Evolutionary conservation across 2,888 invertebrate species (phyloP).

Genomic region (Parasteatoda lunata): DNA sequence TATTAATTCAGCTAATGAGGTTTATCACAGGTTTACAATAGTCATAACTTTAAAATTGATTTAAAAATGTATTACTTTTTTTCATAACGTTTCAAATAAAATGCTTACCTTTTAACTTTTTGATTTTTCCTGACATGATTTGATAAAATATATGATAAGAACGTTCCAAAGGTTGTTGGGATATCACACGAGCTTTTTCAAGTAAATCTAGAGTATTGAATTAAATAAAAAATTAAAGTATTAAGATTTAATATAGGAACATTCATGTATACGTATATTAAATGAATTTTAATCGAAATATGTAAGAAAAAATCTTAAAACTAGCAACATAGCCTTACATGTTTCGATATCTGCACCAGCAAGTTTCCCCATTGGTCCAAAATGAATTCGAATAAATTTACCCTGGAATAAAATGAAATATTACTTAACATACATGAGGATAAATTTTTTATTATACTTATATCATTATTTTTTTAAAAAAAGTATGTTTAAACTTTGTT

Average conservation of each 20-base stretch:
- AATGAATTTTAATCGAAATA: background rate
- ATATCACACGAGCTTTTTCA: conserved; percentile 99
- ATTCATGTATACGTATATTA: background rate
- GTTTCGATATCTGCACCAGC: conserved; percentile 99
- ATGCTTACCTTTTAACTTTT: conserved; percentile 87
- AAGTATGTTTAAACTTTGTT: too few relatives aligned
- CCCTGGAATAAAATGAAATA: conserved; percentile 79
- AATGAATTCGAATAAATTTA: conserved; percentile 99
- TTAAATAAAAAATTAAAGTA: background rate
- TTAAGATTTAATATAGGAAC: background rate
- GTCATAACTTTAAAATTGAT: background rate
- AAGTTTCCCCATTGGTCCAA: conserved; percentile 98
- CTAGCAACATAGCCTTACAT: conserved; percentile 83
- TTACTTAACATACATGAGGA: background rate
- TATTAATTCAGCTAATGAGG: too few relatives aligned
- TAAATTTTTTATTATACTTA: background rate
- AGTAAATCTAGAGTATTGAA: conserved; percentile 85
- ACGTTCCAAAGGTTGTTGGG: conserved; percentile 97
- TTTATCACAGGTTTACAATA: too few relatives aligned
- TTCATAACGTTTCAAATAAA: background rate
- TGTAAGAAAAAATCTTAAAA: background rate
- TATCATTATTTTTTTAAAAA: background rate
- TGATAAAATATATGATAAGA: conserved; percentile 99
- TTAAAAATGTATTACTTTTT: background rate
- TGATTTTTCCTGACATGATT: conserved; percentile 95